These are phyloP conservation scores for Acanthochromis polyacanthus DNA, from an alignment of 2,113 vertebrate genomes.

Conservation along the genomic window DNA sequence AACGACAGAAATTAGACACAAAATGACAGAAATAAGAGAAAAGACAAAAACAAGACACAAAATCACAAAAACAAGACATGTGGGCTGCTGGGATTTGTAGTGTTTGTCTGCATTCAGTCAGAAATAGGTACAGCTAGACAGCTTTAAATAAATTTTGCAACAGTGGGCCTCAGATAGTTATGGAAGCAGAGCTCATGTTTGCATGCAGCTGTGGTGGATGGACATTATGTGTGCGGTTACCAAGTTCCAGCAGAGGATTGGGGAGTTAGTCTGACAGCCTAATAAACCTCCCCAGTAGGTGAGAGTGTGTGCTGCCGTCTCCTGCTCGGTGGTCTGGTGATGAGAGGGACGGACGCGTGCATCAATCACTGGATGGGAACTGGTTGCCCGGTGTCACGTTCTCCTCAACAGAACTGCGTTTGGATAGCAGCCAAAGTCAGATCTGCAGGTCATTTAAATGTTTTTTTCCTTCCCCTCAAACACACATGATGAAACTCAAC, in stretches of 20 bases:
- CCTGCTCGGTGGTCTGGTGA: neutral
- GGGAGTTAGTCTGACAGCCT: neutral
- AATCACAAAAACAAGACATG: no score
- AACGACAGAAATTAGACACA: no score
- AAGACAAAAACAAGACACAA: no score
- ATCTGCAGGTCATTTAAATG: neutral
- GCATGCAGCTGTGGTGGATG: neutral
- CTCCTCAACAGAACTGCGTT: neutral
- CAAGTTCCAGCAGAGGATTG: neutral
- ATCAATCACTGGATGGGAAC: neutral
- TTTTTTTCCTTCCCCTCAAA: neutral
- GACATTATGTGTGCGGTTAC: neutral
- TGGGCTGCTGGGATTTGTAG: no score
- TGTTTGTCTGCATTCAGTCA: no score
- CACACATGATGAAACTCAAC: neutral
- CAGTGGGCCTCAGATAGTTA: neutral
- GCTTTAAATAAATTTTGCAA: no score
- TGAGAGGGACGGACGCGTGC: neutral
- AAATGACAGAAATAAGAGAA: no score
- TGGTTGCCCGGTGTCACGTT: neutral
- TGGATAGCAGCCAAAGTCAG: neutral
- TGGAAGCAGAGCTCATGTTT: neutral
- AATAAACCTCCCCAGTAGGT: neutral
- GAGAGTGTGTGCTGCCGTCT: slow-evolving; percentile 7
- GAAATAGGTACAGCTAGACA: no score